Evolutionary conservation across 2,888 invertebrate genomes (phyloP).

Genomic region (Clivina fossor): DNA sequence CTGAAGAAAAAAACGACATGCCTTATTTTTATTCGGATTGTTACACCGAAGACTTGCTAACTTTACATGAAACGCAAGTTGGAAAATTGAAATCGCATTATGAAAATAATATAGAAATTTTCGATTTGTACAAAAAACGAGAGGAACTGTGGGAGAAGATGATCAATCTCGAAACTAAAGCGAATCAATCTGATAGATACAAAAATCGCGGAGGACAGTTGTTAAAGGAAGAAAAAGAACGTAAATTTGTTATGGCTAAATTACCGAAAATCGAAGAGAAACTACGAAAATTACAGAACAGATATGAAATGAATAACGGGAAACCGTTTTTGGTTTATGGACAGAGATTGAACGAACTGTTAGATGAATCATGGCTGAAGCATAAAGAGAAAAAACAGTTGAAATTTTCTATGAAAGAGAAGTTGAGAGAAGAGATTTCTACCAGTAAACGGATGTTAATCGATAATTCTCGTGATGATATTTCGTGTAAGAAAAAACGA

Average conservation of each 20-base stretch:
- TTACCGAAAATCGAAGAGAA: constrained; percentile 74
- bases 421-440: constrained; percentile 45
- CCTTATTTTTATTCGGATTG: constrained; percentile 65
- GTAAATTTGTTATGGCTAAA: constrained; percentile 72
- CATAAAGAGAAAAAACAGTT: constrained; percentile 61
- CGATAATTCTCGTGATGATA: no score
- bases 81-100: constrained; percentile 68
- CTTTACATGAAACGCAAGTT: constrained; percentile 76
- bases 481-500: constrained; percentile 15
- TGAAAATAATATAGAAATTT: constrained; percentile 66
- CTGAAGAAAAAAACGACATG: constrained; percentile 63
- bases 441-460: constrained; percentile 22
- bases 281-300: constrained; percentile 58
- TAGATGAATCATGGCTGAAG: constrained; percentile 63
- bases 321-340: constrained; percentile 65
- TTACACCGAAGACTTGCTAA: constrained; percentile 78
- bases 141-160: constrained; percentile 74
- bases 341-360: constrained; percentile 61
- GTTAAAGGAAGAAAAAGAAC: constrained; percentile 81
- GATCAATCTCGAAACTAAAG: constrained; percentile 72
- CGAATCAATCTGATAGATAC: constrained; percentile 78
- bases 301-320: constrained; percentile 59
- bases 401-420: constrained; percentile 59
- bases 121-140: constrained; percentile 66
- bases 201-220: constrained; percentile 87